These are phyloP conservation scores for Bujurquina vittata DNA, from an alignment of 2,113 vertebrate genomes.

Conservation along the genomic window DNA sequence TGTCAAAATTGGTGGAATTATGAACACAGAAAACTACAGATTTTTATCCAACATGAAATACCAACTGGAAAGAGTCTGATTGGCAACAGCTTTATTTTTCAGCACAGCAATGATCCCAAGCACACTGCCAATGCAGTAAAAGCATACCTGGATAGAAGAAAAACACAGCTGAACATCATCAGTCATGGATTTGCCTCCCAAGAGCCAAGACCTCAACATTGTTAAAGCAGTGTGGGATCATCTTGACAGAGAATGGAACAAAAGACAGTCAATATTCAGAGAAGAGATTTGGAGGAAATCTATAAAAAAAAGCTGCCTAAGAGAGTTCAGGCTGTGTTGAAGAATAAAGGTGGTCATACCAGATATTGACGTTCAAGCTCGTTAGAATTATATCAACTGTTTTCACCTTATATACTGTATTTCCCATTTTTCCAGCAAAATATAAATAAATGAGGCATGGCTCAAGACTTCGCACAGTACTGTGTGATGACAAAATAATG, in stretches of 20 bases:
- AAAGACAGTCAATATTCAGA: neutral
- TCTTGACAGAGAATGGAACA: conserved; percentile 5
- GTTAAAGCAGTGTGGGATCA: conserved; percentile 9
- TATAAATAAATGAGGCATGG: neutral
- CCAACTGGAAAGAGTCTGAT: neutral
- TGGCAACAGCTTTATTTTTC: neutral
- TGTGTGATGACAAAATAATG: neutral
- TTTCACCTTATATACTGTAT: no score
- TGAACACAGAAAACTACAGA: neutral
- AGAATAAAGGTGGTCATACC: neutral
- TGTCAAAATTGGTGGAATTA: neutral
- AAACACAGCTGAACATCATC: neutral
- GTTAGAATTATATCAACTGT: neutral
- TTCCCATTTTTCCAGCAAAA: neutral
- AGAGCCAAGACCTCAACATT: neutral
- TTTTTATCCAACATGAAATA: neutral
- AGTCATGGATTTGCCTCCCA: conserved; percentile 2
- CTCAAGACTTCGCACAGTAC: neutral
- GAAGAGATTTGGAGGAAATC: neutral
- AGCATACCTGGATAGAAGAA: conserved; percentile 2
- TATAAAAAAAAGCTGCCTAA: neutral
- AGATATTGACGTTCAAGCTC: neutral
- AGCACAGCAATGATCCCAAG: neutral
- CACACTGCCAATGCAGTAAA: neutral
- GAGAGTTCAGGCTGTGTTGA: neutral